A percentile compares a stretch with the other conserved stretches of the same genome.
Evolutionary conservation across 2,797 vertebrate species (phyloP).

Genomic region (Champsocephalus esox): DNA sequence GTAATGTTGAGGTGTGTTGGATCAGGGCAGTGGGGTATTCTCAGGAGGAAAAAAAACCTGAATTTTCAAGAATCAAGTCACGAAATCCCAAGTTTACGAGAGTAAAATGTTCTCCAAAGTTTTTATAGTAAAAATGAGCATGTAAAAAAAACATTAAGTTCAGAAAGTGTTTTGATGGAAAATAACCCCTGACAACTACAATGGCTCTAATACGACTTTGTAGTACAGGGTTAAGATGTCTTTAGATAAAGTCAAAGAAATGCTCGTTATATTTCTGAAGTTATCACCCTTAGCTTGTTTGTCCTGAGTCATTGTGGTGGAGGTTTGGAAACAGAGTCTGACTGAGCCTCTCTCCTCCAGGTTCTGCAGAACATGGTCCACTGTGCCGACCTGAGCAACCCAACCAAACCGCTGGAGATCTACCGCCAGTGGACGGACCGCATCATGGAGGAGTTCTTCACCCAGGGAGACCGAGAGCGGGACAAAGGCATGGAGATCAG

Average conservation of each 20-base stretch:
- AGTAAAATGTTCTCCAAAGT: no score
- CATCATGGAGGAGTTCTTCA: conserved; percentile 94
- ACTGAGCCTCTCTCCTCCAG: conserved; percentile 67
- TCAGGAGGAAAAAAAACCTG: no score
- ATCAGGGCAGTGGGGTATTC: no score
- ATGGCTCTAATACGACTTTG: no score
- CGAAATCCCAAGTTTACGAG: no score
- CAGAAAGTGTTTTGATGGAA: no score
- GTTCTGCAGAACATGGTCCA: conserved; percentile 96
- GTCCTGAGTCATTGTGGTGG: not conserved
- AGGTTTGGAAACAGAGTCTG: conserved; percentile 11
- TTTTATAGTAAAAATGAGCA: no score
- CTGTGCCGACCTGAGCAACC: conserved; percentile 95
- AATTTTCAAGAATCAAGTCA: no score
- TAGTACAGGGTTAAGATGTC: not conserved
- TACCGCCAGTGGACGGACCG: conserved; percentile 93
- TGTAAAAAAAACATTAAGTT: no score
- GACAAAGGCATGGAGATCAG: conserved; percentile 95
- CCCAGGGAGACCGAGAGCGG: conserved; percentile 91
- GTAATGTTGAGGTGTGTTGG: no score
- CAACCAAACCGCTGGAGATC: conserved; percentile 92
- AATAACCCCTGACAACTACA: no score
- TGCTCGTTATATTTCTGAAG: not conserved
- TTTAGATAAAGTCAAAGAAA: not conserved
- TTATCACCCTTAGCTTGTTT: no score